phyloP scores from a whole-genome alignment of 2,797 vertebrate genomes.

The Crax fasciolata region DNA sequence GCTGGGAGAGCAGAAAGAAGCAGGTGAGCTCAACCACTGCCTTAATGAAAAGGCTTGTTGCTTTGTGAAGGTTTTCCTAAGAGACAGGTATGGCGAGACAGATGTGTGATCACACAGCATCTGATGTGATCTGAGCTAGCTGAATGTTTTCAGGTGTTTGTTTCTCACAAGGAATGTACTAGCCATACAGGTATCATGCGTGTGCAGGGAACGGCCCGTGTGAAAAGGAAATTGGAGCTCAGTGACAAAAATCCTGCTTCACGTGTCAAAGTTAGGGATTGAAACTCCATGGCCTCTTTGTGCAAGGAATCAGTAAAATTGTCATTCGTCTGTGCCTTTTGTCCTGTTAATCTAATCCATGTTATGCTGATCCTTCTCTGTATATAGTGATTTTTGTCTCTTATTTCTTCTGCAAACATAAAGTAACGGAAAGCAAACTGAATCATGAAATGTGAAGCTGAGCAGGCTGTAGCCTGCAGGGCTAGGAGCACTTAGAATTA shows the following conservation, averaged over 20 bases:
- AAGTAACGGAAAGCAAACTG: background rate
- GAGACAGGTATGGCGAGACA: background rate
- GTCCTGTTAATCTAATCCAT: background rate
- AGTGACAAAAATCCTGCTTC: background rate
- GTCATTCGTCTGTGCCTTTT: background rate
- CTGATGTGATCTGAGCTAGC: background rate
- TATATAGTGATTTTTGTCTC: background rate
- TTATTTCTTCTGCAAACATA: background rate
- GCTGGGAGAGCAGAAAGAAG: conserved; percentile 89
- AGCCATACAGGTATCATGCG: background rate
- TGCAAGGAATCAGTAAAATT: background rate
- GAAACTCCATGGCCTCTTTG: background rate
- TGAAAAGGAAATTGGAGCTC: background rate
- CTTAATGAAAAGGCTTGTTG: background rate
- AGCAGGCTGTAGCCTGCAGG: background rate
- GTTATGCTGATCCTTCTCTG: background rate
- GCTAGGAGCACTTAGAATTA: background rate
- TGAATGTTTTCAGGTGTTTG: background rate
- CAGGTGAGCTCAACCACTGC: conserved; percentile 85
- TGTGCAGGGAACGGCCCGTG: background rate
- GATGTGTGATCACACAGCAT: background rate
- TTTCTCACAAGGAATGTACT: background rate
- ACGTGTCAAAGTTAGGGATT: background rate
- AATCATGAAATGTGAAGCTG: background rate
- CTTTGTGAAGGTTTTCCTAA: background rate